Base-by-base conservation (phyloP, 2,113 vertebrate genomes). In the Cichladusa arquata region DNA sequence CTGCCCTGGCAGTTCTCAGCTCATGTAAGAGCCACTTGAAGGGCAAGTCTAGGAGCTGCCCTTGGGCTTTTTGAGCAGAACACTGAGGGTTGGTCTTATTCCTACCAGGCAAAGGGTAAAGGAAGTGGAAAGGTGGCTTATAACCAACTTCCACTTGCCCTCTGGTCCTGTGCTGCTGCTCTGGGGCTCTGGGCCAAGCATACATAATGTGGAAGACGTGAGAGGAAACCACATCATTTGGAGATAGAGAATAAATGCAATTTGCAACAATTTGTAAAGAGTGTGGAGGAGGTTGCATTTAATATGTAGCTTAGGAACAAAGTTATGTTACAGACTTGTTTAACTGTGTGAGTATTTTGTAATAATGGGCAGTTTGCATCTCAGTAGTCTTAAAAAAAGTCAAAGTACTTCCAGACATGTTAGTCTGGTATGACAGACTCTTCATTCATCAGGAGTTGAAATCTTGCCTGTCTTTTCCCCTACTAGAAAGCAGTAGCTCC, bases 141-240 rank as follows among this genome's bases (percentile, higher is more conserved):
- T 16, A 56, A 92, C 79, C 86, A 92, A 58, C 72, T 93, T 92
- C 74, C 56, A 66, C 76, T 90, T 96, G 95, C 92, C 91, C 94
- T 96, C 91, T 93, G 77, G 88, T 74, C 44, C 26, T 92, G 50
- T 78, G 72, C 51, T 38, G 86, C 51, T 86, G 80, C 57, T 88
- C 51, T 70, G 45, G 38, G 91, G 91, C 91, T 60, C 64, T 67
- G 71, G 73, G 83, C 95, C 94, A 93, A 88, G 61, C 42, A 78
- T n/a, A 16, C 80, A 47, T 81, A 34, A 78, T 45, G n/a, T 48
- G n/a, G 67, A 71, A 88, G 60, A 58, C 29, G 56, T 92, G 72
- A 64, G 78, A 18, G 29, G 45, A 94, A 86, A 84, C 69, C 69
- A 56, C 60, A 20, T 42, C 72, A 9, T 36, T 92, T 86, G 80